Conservation (phyloP, 2,797 vertebrate genomes). For the Sebastiscus albofasciatus region DNA sequence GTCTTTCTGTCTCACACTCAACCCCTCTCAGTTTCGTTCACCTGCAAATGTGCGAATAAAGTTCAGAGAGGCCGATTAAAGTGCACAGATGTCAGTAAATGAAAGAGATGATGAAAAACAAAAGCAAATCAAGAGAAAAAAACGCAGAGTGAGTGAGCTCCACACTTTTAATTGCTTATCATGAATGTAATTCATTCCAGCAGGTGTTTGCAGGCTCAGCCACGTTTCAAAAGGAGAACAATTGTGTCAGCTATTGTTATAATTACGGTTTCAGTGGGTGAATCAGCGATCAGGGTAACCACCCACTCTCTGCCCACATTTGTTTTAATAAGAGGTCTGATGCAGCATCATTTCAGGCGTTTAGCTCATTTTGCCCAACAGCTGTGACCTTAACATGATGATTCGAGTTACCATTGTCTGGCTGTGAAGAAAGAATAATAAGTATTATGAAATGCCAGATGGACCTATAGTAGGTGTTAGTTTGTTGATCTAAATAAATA, state of each 20-base stretch:
- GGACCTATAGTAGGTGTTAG: slow-evolving; percentile 2
- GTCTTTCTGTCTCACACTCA: not conserved
- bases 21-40: slow-evolving; percentile 1
- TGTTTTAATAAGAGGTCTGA: slow-evolving; percentile 62
- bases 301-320: slow-evolving; percentile 46
- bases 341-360: slow-evolving; percentile 40
- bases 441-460: slow-evolving; percentile 33
- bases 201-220: slow-evolving; percentile 48
- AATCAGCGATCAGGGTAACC: slow-evolving; percentile 39
- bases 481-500: slow-evolving; percentile 21
- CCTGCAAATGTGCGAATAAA: not conserved
- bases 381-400: slow-evolving; percentile 48
- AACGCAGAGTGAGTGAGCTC: not conserved
- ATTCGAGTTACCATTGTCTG: slow-evolving; percentile 28
- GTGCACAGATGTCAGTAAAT: slow-evolving; percentile 31
- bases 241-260: slow-evolving; percentile 48
- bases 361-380: slow-evolving; percentile 50
- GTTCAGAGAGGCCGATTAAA: not conserved
- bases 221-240: slow-evolving; percentile 39
- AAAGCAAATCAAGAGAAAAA: not conserved
- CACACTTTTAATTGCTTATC: not conserved
- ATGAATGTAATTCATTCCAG: not conserved
- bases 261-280: slow-evolving; percentile 52
- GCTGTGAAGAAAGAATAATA: slow-evolving; percentile 34
- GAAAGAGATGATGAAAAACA: not conserved